These are phyloP conservation scores for Cygnus olor DNA, from an alignment of 2,797 vertebrate species.

Conservation along the genomic window DNA sequence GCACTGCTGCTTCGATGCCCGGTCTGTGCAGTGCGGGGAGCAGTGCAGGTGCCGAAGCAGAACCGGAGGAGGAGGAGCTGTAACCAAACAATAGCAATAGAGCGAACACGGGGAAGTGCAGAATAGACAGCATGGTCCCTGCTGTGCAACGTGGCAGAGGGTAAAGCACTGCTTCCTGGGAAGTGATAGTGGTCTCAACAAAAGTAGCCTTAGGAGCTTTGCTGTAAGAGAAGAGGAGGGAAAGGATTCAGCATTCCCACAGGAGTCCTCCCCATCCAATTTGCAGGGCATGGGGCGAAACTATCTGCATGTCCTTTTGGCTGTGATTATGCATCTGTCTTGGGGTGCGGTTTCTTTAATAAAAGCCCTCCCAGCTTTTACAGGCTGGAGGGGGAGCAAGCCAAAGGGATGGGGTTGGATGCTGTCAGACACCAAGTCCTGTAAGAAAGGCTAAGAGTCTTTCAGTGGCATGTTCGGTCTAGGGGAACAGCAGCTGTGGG, in stretches of 20 bases:
- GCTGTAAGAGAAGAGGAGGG: background rate
- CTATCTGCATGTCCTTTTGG: background rate
- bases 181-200: background rate
- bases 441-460: background rate
- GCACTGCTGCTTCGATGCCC: background rate
- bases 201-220: background rate
- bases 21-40: background rate
- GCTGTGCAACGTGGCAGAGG: background rate
- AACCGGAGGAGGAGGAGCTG: background rate
- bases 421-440: background rate
- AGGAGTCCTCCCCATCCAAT: background rate
- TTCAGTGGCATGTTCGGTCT: background rate
- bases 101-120: rapidly evolving
- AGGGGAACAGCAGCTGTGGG: background rate
- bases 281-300: background rate
- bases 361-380: background rate
- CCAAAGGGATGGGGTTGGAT: background rate
- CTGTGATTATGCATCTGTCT: background rate
- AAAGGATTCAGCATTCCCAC: background rate
- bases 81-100: background rate
- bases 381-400: background rate
- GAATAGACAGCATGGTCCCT: background rate
- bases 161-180: background rate
- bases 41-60: background rate
- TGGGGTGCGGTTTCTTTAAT: background rate